Base-by-base conservation (phyloP, 1,140 invertebrate species). In the Hyles vespertilio region DNA sequence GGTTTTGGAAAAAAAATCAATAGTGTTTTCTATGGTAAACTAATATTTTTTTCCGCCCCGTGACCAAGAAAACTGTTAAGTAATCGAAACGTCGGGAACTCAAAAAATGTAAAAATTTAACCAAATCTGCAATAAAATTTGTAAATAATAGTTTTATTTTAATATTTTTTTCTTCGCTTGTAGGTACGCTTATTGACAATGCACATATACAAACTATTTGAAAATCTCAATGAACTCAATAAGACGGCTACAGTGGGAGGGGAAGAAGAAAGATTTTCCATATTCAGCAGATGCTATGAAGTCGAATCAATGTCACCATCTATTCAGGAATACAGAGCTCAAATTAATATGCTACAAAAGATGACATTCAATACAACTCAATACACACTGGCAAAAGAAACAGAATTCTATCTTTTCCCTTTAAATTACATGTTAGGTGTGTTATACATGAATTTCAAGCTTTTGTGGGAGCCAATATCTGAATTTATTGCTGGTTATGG, bases 361-460 rank as follows among this genome's bases (percentile, higher is more conserved):
- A 85, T 98, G 43, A 91, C 90, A 6, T 93, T 92, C 65, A 89
- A 91, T 43, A 89, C 91, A 7, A 89, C 89, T 3, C 91, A 93
- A 59, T 92, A 91, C 68, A 81, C 89, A 46, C 67, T 91, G n/a
- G 82, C 92, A 3, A 87, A 87, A 51, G 79, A 91, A 46, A 90
- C 92, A 0, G 79, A 92, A 45, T 91, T 91, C 32, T 91, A 90
- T 63, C 89, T 90, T 67, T 91, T 92, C 73, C 92, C 94, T 0
- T 72, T 98, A 3, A 90, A 93, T 54, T 97, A 95, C 77, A 90
- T 98, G 58, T 90, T 98, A 5, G 96, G 97, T 5, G 91, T 93
- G 61, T 84, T 98, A 3, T 97, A 95, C 79, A 89, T 95, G 3
- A 98, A 98, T 79, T 98, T 98, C 67, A 94, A 95, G 70, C 86